phyloP scores from a whole-genome alignment of 2,797 vertebrate genomes.

The Avahi laniger region DNA sequence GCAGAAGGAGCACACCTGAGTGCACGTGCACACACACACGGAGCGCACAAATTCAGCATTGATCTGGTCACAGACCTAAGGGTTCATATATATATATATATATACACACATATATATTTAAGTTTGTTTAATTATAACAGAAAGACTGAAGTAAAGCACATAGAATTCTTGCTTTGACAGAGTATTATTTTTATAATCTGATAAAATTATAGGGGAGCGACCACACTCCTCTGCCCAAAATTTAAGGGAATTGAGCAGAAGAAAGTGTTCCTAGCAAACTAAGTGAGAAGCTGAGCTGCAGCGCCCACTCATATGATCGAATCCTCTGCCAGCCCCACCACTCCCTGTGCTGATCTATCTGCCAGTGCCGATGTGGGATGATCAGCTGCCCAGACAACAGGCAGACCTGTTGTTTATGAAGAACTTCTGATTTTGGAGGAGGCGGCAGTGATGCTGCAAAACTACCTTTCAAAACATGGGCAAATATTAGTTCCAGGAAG shows the following conservation, averaged over 20 bases:
- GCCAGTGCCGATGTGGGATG: neutral
- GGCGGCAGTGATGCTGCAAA: neutral
- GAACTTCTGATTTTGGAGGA: neutral
- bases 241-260: neutral
- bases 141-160: neutral
- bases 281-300: neutral
- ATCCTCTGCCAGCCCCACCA: neutral
- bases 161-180: slow-evolving; percentile 10
- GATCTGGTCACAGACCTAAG: neutral
- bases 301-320: neutral
- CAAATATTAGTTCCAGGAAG: neutral
- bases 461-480: neutral
- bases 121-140: neutral
- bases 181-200: neutral
- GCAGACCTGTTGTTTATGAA: neutral
- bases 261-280: neutral
- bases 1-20: neutral
- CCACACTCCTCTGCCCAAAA: neutral
- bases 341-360: neutral
- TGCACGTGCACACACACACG: neutral
- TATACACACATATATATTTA: neutral
- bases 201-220: neutral
- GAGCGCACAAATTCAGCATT: neutral
- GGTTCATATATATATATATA: neutral
- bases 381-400: neutral